Percentiles rank a stretch among this genome's conserved stretches.
These are phyloP conservation scores for Strix uralensis DNA, from an alignment of 2,113 vertebrate species.

Conservation along the genomic window DNA sequence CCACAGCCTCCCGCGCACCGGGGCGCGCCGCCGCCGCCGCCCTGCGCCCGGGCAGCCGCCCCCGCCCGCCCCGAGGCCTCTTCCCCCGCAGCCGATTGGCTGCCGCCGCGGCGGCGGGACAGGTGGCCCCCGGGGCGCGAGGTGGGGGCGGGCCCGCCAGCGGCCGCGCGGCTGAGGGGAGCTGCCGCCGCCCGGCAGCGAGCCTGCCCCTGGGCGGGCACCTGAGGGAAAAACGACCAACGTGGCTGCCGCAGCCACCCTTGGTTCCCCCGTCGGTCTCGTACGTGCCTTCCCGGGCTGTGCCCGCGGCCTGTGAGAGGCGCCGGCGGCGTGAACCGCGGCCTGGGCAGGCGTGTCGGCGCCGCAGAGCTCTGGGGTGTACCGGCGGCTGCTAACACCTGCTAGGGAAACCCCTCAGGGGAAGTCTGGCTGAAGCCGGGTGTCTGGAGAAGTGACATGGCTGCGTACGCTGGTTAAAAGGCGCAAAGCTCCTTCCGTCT, in stretches of 20 bases:
- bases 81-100: neutral
- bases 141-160: neutral
- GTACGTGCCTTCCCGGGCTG: too few species aligned
- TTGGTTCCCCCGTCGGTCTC: too few species aligned
- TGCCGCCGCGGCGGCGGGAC: neutral
- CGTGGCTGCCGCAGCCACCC: fast-evolving
- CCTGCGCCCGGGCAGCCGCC: too few species aligned
- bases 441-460: too few species aligned
- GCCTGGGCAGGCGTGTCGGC: neutral
- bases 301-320: neutral
- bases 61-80: neutral
- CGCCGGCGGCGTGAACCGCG: too few species aligned
- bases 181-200: too few species aligned
- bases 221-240: neutral
- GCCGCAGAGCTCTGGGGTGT: fast-evolving
- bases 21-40: neutral
- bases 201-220: neutral
- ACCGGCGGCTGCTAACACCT: too few species aligned
- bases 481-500: neutral
- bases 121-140: neutral
- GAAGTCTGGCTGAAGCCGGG: neutral
- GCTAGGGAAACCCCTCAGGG: fast-evolving
- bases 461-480: fast-evolving
- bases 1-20: neutral
- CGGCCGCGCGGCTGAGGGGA: too few species aligned